Base-by-base conservation (phyloP, 2,113 vertebrate genomes). In the Oryzias curvinotus region DNA sequence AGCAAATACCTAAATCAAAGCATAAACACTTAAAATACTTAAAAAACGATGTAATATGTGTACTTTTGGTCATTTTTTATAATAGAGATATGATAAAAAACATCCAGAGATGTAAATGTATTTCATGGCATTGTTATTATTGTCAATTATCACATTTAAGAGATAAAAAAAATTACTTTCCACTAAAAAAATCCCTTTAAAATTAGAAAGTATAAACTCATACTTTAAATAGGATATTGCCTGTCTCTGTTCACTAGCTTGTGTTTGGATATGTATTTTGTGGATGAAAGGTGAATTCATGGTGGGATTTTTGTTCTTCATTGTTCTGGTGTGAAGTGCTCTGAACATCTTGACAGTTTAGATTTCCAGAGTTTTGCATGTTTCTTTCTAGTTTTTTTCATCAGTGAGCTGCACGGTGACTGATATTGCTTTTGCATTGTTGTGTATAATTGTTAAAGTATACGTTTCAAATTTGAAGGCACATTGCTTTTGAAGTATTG, bases 341-440 rank as follows among this genome's bases (percentile, higher is more conserved):
- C 62, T 69, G 45, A 57, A 65, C 44, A 60, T 54, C 18, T 52
- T 63, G 7, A 62, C 30, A 62, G 21, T 67, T 69, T 73, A 60
- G 58, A 62, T 58, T 30, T 45, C 48, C 45, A 14, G 13, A 55
- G 46, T 77, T 68, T 63, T 75, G 69, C 75, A 73, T 79, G 73
- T 57, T 21, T 25, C 53, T 28, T 19, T 5, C n/a, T n/a, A 13
- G 1, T 25, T 42, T 8, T 21, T n/a, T 36, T 62, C 36, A 25
- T 0, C 28, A 30, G 64, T 75, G 59, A 77, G 60, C 42, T 58
- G 47, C 73, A 56, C 63, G 36, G 43, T 13, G 45, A 25, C 19
- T 19, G 61, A 47, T 25, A 56, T 51, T 46, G 41, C 30, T 28
- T 45, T 60, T 51, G 16, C 50, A 57, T 57, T 49, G 26, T 68